A percentile compares a stretch with the other conserved stretches of the same genome.
phyloP scores from a whole-genome alignment of 2,888 invertebrate genomes.

The Spilosoma lubricipeda region DNA sequence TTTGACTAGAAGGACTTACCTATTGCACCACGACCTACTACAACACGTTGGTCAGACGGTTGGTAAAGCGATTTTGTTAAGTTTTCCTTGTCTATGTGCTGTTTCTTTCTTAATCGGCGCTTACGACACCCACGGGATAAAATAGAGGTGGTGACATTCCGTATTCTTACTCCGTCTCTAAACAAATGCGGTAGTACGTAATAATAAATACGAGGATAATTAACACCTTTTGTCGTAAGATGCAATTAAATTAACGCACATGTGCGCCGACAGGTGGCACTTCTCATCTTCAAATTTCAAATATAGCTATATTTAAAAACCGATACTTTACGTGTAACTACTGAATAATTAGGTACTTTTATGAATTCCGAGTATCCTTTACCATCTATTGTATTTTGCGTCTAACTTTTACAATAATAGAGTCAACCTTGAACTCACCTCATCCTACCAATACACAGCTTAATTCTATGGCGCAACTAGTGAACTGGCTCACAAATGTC shows the following conservation, averaged over 20 bases:
- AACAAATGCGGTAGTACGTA: neutral
- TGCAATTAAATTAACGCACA: neutral
- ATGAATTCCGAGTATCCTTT: constrained; percentile 10
- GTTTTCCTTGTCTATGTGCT: too few species aligned
- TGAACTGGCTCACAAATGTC: constrained; percentile 17
- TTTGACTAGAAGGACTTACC: too few species aligned
- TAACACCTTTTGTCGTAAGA: constrained; percentile 1
- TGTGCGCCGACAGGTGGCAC: neutral
- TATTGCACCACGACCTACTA: too few species aligned
- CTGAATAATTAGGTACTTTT: neutral
- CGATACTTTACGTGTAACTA: too few species aligned
- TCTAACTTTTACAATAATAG: constrained; percentile 25
- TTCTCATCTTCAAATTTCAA: neutral
- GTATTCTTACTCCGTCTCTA: too few species aligned
- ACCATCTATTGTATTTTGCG: constrained; percentile 22
- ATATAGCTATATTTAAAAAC: too few species aligned
- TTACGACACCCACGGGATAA: too few species aligned
- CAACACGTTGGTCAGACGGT: too few species aligned
- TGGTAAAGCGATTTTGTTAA: too few species aligned
- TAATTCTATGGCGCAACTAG: constrained; percentile 17
- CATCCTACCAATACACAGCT: constrained; percentile 12
- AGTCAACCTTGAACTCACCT: constrained; percentile 42
- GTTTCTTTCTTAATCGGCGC: too few species aligned
- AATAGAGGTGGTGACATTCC: too few species aligned
- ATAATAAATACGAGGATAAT: too few species aligned